phyloP scores from a whole-genome alignment of 2,113 vertebrate genomes.

The Corydoras sp. region DNA sequence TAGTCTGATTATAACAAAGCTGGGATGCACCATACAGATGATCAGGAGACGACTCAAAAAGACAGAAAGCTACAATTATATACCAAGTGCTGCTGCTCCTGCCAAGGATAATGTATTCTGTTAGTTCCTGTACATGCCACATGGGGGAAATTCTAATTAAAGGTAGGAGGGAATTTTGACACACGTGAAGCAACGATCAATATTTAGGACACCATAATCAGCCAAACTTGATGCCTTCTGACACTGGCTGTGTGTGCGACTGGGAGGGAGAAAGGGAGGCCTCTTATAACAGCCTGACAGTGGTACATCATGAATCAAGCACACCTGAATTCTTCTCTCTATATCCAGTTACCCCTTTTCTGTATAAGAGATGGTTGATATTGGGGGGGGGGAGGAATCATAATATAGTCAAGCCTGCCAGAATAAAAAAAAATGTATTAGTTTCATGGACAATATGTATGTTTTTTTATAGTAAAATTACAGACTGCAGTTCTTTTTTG shows the following conservation, averaged over 20 bases:
- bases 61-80: slow-evolving; percentile 99
- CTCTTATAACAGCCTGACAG: slow-evolving; percentile 70
- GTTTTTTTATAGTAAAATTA: no score
- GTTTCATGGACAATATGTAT: no score
- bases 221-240: slow-evolving; percentile 88
- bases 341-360: slow-evolving; percentile 89
- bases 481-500: no score
- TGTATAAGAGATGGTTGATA: slow-evolving; percentile 56
- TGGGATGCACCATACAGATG: slow-evolving; percentile 81
- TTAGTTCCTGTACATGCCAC: slow-evolving; percentile 79
- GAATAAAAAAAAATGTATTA: not conserved
- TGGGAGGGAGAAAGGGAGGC: slow-evolving; percentile 62
- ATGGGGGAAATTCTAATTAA: slow-evolving; percentile 97
- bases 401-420: not conserved
- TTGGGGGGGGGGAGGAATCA: slow-evolving; percentile 44
- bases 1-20: slow-evolving; percentile 86
- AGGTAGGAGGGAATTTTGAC: slow-evolving; percentile 98
- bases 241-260: slow-evolving; percentile 76
- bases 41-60: slow-evolving; percentile 84
- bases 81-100: slow-evolving; percentile 70
- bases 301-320: slow-evolving; percentile 86
- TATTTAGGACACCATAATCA: slow-evolving; percentile 97
- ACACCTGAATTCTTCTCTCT: slow-evolving; percentile 67
- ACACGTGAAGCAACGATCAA: slow-evolving; percentile 98
- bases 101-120: slow-evolving; percentile 82